phyloP scores from a whole-genome alignment of 2,888 invertebrate genomes.

The Anticlea derivata region DNA sequence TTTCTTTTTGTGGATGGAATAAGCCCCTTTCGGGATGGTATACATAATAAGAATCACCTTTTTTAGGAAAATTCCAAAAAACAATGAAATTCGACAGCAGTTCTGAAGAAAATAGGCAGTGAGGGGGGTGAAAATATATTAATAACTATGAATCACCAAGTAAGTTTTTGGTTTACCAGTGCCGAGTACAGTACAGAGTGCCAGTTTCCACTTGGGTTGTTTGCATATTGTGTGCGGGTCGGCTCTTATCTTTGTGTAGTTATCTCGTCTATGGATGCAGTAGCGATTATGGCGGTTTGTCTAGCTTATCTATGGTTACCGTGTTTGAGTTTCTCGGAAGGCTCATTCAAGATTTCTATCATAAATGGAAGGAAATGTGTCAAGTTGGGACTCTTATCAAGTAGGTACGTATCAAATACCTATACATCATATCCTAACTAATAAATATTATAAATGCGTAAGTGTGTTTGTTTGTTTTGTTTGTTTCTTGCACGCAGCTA shows the following conservation, averaged over 20 bases:
- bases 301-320: conserved; percentile 41
- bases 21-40: too few species aligned
- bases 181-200: background rate
- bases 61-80: background rate
- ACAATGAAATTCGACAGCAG: too few species aligned
- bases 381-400: background rate
- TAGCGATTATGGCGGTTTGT: conserved; percentile 47
- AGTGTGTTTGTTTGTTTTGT: too few species aligned
- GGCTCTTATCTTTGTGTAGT: conserved; percentile 42
- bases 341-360: conserved; percentile 38
- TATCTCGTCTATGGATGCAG: conserved; percentile 48
- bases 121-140: too few species aligned
- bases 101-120: too few species aligned
- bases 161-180: background rate
- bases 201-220: conserved; percentile 26
- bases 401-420: too few species aligned
- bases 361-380: conserved; percentile 4
- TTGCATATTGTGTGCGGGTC: conserved; percentile 39
- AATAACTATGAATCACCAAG: too few species aligned
- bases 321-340: conserved; percentile 42
- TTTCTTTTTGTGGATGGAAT: background rate
- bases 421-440: too few species aligned
- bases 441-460: too few species aligned
- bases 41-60: too few species aligned
- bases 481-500: too few species aligned